phyloP scores from a whole-genome alignment of 2,888 invertebrate species.

The Sinelater perroti region DNA sequence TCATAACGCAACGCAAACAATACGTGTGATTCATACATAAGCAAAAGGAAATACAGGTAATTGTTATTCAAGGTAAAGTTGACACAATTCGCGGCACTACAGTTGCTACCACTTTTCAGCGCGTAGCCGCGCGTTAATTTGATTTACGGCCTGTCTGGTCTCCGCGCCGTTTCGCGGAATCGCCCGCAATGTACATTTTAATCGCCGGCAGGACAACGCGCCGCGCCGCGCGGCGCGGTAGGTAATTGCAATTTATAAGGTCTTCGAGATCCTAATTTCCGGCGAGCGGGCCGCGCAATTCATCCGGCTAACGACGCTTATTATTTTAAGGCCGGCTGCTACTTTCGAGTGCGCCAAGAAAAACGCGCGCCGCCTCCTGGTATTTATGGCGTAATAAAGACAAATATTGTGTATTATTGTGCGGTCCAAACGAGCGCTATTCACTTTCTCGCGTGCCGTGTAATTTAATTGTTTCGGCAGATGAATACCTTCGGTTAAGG shows the following conservation, averaged over 20 bases:
- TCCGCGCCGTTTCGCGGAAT: constrained; percentile 6
- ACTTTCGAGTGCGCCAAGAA: constrained; percentile 15
- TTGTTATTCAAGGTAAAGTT: constrained; percentile 59
- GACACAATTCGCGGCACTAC: constrained; percentile 50
- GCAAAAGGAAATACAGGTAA: constrained; percentile 57
- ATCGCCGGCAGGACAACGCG: too few species aligned
- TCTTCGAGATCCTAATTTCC: constrained; percentile 12
- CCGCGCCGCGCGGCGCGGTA: too few species aligned
- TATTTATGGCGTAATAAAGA: constrained; percentile 18
- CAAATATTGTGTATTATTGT: constrained; percentile 13
- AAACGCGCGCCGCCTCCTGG: constrained; percentile 2
- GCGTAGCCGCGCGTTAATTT: constrained; percentile 21
- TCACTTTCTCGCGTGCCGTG: neutral
- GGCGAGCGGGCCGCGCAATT: constrained; percentile 10
- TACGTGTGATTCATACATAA: constrained; percentile 45
- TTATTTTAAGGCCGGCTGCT: constrained; percentile 15
- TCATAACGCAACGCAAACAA: constrained; percentile 28
- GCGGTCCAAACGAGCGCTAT: neutral
- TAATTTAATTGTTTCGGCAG: constrained; percentile 1
- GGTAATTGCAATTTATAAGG: constrained; percentile 17
- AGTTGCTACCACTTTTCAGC: constrained; percentile 39
- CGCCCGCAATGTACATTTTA: too few species aligned
- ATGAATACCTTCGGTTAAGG: constrained; percentile 1
- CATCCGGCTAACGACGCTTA: constrained; percentile 14
- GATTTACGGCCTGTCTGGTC: constrained; percentile 23